Evolutionary conservation across 1,140 invertebrate species (phyloP), one percentile per base, ranked within the genome.

Genomic region (Triops cancriformis): DNA sequence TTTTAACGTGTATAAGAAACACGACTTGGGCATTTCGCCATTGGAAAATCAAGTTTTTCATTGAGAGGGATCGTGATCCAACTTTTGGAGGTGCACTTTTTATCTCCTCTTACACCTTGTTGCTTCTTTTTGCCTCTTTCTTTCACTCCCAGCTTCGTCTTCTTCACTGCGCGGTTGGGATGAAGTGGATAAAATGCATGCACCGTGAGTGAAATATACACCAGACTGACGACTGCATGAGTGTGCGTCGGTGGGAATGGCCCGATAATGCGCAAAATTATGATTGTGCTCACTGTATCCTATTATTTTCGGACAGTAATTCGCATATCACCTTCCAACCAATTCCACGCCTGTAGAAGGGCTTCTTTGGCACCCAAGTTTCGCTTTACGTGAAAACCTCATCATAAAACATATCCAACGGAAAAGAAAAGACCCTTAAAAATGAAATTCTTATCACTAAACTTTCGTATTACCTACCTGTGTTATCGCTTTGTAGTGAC

Each of bases 31-130:
- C 51, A 64, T 64, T 64, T 18, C 51, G 51, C 51, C 51, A 23
- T 64, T 64, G 51, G 51, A 64, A 64, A 64, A 64, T 64, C 51
- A 64, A 64, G 51, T 64, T 64, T 64, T 64, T 64, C 51, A 64
- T 64, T 64, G 51, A 64, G 51, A n/a, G 51, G 51, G 51, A 64
- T 64, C 51, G 51, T 64, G 51, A 64, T 64, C 51, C 51, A 64
- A 64, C 51, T 64, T 64, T n/a, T n/a, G 23, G 23, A 64, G 51
- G 51, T 23, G 14, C 51, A 6, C 51, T 64, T 64, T 37, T 64
- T 64, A 64, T 64, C 51, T 64, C n/a, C 1, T 64, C 14, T 64
- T 64, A 64, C 51, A 64, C 51, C 51, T 64, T 64, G 31, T 37
- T 64, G 51, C 14, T 64, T 18, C 14, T 64, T 64, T 18, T 64